Conservation (phyloP, 2,113 vertebrate genomes). For the Corythornis madagascariensis region DNA sequence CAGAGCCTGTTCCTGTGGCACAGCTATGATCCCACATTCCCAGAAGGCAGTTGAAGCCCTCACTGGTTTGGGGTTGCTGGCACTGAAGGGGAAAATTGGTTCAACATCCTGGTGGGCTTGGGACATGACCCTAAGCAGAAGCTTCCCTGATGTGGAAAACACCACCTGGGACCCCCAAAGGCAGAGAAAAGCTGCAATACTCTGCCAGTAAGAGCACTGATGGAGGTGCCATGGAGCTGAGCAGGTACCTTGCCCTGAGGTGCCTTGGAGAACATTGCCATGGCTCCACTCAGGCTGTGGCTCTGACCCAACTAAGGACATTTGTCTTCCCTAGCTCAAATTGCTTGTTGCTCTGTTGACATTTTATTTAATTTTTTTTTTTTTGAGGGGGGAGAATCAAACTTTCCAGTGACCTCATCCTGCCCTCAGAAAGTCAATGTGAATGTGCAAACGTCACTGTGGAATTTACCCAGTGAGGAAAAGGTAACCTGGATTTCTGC, state of each 20-base stretch:
- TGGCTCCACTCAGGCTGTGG: neutral
- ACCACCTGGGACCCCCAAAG: neutral
- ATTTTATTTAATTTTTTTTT: neutral
- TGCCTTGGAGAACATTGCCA: neutral
- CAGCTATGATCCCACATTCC: neutral
- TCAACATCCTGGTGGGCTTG: neutral
- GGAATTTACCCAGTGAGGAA: constrained; percentile 32
- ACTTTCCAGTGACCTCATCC: constrained; percentile 27
- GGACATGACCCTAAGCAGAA: neutral
- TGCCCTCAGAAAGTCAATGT: neutral
- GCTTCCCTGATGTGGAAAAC: neutral
- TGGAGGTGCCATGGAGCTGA: neutral
- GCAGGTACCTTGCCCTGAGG: neutral
- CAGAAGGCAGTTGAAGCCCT: neutral
- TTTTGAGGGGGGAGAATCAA: neutral
- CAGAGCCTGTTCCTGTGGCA: neutral
- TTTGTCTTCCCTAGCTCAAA: neutral
- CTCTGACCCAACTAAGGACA: neutral
- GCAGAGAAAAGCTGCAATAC: neutral
- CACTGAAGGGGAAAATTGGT: accelerated
- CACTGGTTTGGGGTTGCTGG: neutral
- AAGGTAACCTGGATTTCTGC: constrained; percentile 13
- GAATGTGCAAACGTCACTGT: constrained; percentile 23
- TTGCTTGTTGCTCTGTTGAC: neutral
- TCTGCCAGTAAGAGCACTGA: accelerated